Base-by-base conservation (phyloP, 2,113 vertebrate genomes). In the Loxodonta africana region DNA sequence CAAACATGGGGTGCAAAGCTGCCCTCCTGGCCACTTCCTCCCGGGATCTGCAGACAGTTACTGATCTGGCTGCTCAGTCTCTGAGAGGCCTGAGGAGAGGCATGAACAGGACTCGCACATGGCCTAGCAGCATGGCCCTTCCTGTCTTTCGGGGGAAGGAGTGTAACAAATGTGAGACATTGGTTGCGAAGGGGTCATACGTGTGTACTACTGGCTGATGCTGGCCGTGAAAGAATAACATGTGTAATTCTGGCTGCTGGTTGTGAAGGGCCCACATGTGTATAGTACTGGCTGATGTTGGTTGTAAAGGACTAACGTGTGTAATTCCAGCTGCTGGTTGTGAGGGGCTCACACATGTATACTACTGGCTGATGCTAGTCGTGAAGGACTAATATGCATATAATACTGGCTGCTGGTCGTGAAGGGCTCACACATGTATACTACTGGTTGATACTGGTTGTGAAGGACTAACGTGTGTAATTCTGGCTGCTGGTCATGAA, bases 1-100 rank as follows among this genome's bases (percentile, higher is more conserved):
- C 41, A 73, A 0, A 0, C 41, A 1, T 30, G 10, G 48, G 0
- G 0, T 3, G 74, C 12, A 2, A 4, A 10, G 0, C n/a, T 10
- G 37, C 11, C 6, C 1, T 62, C 0, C 21, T 3, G 28, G 53
- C 5, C n/a, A 0, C 33, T 67, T 74, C 30, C 17, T 41, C 65
- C 44, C 1, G 44, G 41, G 81, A 5, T 48, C 14, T 3, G 53
- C 4, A 12, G 53, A 57, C 53, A 57, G 15, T 17, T 23, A 1
- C 69, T 1, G 2, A 0, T 4, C 0, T 37, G 67, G 5, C 15
- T 0, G 44, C 25, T 9, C 12, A 77, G 28, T 12, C 12, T 23
- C 1, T n/a, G 2, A 12, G 8, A 12, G 23, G 67, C 6, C 48
- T 3, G 37, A 57, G 44, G 28, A 21, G 23, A 41, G 37, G 76